Evolutionary conservation across 1,140 invertebrate genomes (phyloP), one percentile per base, ranked within the genome.

Genomic region (Bombyx mori): DNA sequence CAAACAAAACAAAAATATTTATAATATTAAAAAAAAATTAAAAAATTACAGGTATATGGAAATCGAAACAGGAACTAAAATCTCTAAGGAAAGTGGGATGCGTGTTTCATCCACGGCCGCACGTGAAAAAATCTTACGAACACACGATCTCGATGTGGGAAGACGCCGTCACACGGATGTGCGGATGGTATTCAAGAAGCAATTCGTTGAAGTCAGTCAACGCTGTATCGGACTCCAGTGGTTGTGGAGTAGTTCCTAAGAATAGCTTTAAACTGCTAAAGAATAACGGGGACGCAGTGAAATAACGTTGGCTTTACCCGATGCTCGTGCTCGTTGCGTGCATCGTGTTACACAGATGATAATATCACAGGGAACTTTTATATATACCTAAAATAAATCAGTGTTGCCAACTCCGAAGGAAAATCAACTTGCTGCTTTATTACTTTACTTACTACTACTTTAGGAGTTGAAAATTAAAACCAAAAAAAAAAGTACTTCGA

Each of bases 1-100:
- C 12, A 18, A 18, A 18, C 12, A 18, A 18, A 18, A 18, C 12
- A 18, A 0, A 18, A 18, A 18, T 1, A 18, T 18, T 18, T 0
- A 18, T 18, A 18, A 18, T 18, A 18, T 18, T 18, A 18, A 18
- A 18, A 18, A 18, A 18, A 18, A 56, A 57, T 88, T 89, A 18
- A 18, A 18, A 18, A 56, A 57, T 88, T 89, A 46, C 69, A 93
- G 93, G 92, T 66, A 83, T 96, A 50, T 96, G 94, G 94, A 90
- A 91, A 60, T 88, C 81, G 44, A 91, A 91, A 70, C 89, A 92
- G 6, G 92, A 96, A 63, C 63, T 96, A 10, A 75, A 82, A 45
- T 71, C 89, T 18, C 79, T 94, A 12, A 88, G 91, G 42, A 81
- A 90, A 65, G 71, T 92, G 3, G 91, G 92, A 9, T 89, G 74